Evolutionary conservation across 1,140 invertebrate genomes (phyloP), one percentile per base, ranked within the genome.

Genomic region (Odontomachus brunneus): DNA sequence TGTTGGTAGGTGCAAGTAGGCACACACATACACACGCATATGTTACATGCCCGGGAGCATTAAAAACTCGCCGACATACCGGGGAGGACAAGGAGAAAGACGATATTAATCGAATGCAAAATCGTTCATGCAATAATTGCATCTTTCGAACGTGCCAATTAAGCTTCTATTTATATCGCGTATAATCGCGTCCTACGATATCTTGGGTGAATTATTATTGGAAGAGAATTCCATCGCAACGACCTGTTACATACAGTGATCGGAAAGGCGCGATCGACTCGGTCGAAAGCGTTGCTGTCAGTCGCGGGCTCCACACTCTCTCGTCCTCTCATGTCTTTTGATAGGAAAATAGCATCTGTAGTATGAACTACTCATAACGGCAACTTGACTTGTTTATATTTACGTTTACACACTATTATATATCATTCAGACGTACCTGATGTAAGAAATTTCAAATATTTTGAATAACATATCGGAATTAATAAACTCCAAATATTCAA

Each of bases 161-260:
- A 89, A 90, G 55, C 71, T 65, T 90, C 90, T 92, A 92, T 92
- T 91, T 91, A 90, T 92, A 92, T 80, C 83, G 22, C 51, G 73
- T 38, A 85, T 87, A 90, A 90, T 88, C 82, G 87, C 87, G 71
- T 88, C 85, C 87, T 89, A 89, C 82, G 88, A 90, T 84, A 91
- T 91, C 90, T 88, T 84, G 76, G 89, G 57, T 86, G 85, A 90
- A 89, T 90, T 89, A 91, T 91, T 91, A 91, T 91, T 86, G 87
- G 87, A 91, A 89, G 90, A 88, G 87, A 86, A 88, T 91, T 90
- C 78, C 74, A 84, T 76, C 83, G 81, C 89, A 89, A 90, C 82
- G 86, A 90, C 87, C 86, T 87, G 85, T 80, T 75, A 81, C 73
- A 33, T 19, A 38, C 19, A 29, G 2, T n/a, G 74, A 69, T 63